Base-by-base conservation (phyloP, 2,888 invertebrate genomes). In the Sthenelais limicola region DNA sequence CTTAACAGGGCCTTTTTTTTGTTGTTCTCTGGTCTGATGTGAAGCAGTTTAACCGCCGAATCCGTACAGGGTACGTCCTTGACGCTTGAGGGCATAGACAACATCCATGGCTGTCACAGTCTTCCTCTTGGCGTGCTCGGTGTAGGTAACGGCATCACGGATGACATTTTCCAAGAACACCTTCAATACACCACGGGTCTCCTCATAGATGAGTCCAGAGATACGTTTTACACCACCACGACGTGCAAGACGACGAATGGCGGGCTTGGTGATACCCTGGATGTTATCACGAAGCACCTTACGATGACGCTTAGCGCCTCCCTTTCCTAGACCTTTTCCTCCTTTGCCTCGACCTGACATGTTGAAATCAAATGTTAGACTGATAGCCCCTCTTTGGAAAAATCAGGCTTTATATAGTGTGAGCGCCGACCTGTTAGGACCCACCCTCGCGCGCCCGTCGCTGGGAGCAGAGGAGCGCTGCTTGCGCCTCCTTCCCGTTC, bases 71-170 rank as follows among this genome's bases (percentile, higher is more conserved):
- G 94, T 94, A 80, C 93, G 90, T 3, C 94, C 93, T 88, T 94
- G 94, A 67, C 94, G 90, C 85, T 94, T 94, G 82, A 94, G 87
- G n/a, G 94, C 94, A 83, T 94, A 95, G 21, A 66, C 66, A 1
- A 66, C 66, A n/a, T 66, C 66, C 66, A 66, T 66, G 66, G 94
- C 94, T 0, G 94, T 94, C 54, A 94, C 94, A 0, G 94, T 95
- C 89, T 95, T 95, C 80, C 94, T 90, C 88, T 94, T 95, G 43
- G 94, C 94, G 84, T 95, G 94, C 84, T 94, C 94, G 0, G 94
- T 94, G 87, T 94, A 94, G 3, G 93, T 94, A 68, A 94, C 94
- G n/a, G 94, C 93, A 84, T 94, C 94, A 54, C 93, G 90, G 80
- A 94, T 93, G 43, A 94, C 93, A 85, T 93, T 94, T 85, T 94